phyloP scores from a whole-genome alignment of 2,888 invertebrate genomes.

The Zygaena filipendulae region DNA sequence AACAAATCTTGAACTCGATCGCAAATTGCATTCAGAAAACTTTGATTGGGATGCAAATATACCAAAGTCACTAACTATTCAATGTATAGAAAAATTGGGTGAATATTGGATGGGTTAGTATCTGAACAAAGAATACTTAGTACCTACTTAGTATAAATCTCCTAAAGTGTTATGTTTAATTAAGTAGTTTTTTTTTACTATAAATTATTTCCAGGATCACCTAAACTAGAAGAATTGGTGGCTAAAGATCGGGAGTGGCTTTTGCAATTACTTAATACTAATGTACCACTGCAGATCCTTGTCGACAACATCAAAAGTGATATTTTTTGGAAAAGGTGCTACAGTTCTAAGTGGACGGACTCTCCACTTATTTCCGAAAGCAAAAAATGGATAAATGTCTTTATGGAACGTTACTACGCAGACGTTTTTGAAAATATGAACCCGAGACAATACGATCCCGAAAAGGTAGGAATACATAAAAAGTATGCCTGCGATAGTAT shows the following conservation, averaged over 20 bases:
- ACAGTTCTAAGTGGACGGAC: constrained; percentile 41
- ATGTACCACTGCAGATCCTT: constrained; percentile 47
- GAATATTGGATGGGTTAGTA: constrained; percentile 51
- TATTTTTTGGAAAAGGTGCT: constrained; percentile 59
- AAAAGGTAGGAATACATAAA: constrained; percentile 33
- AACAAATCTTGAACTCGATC: constrained; percentile 37
- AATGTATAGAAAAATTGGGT: constrained; percentile 58
- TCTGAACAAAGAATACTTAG: too few relatives aligned
- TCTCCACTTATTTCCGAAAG: constrained; percentile 26
- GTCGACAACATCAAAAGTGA: constrained; percentile 57
- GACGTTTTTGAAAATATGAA: constrained; percentile 57
- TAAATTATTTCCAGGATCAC: constrained; percentile 29
- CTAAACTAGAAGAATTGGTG: constrained; percentile 40
- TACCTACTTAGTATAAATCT: too few relatives aligned
- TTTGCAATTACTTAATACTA: constrained; percentile 43
- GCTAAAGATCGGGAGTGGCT: constrained; percentile 52
- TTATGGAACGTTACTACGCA: constrained; percentile 53
- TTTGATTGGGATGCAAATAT: constrained; percentile 62
- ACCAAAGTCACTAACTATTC: constrained; percentile 47
- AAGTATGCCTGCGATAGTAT: too few relatives aligned
- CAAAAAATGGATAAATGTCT: constrained; percentile 52
- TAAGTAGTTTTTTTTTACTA: too few relatives aligned
- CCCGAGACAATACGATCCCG: constrained; percentile 57
- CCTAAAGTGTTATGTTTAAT: too few relatives aligned
- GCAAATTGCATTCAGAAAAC: constrained; percentile 58